Conservation (phyloP, 2,888 invertebrate species). For the Iphiclides podalirius region DNA sequence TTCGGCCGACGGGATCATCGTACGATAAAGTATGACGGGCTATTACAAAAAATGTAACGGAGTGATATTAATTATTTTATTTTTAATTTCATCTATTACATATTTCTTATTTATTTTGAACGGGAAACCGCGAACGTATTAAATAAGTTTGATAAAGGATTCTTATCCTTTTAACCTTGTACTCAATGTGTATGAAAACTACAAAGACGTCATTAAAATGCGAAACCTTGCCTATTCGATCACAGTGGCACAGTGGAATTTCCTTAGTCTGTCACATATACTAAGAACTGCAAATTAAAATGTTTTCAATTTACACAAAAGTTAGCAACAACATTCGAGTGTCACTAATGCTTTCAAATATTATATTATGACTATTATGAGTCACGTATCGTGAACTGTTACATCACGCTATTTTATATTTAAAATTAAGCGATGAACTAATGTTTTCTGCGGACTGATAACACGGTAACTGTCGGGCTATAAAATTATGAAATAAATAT, state of each 20-base stretch:
- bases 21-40: too few species aligned
- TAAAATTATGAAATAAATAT: too few species aligned
- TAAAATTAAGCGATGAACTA: constrained; percentile 20
- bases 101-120: too few species aligned
- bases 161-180: constrained; percentile 20
- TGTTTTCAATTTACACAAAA: background rate
- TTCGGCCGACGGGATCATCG: too few species aligned
- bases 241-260: constrained; percentile 35
- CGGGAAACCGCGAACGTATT: too few species aligned
- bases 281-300: background rate
- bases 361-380: background rate
- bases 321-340: background rate
- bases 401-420: constrained; percentile 5
- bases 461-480: background rate
- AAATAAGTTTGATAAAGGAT: too few species aligned
- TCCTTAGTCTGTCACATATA: constrained; percentile 25
- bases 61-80: too few species aligned
- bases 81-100: too few species aligned
- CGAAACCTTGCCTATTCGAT: constrained; percentile 36
- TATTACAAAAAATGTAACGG: too few species aligned
- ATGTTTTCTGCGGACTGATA: constrained; percentile 7
- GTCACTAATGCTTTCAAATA: constrained; percentile 1
- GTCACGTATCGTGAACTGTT: background rate
- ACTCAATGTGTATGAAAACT: constrained; percentile 30
- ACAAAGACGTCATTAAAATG: constrained; percentile 44